Evolutionary conservation across 2,797 vertebrate genomes (phyloP).

Genomic region (Anomalospiza imberbis): DNA sequence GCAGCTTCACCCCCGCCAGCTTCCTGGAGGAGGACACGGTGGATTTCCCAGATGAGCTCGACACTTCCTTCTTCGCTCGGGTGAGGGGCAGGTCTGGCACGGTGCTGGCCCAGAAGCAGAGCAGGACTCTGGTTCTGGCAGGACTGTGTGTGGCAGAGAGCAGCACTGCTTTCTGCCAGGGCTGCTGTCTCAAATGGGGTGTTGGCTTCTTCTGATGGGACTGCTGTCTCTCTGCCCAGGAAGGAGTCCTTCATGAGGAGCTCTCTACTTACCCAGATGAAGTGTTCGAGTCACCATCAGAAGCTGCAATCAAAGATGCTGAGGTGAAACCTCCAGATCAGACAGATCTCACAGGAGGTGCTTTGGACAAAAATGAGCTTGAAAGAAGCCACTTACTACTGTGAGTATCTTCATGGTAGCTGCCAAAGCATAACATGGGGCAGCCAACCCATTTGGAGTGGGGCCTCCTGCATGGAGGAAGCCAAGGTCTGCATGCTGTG

Average conservation of each 20-base stretch:
- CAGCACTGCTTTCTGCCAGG: not conserved
- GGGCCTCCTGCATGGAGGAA: not conserved
- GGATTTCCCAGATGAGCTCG: constrained; percentile 93
- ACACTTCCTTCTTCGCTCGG: constrained; percentile 95
- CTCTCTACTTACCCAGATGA: constrained; percentile 92
- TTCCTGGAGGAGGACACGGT: constrained; percentile 91
- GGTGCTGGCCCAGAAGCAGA: not conserved
- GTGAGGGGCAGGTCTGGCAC: constrained; percentile 60
- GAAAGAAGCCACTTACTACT: constrained; percentile 93
- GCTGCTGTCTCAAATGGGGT: not conserved
- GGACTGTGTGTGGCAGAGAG: not conserved
- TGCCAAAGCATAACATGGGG: not conserved
- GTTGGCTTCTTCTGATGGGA: not conserved
- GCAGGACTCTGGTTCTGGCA: not conserved
- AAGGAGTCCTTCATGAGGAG: constrained; percentile 90
- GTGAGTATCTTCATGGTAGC: constrained; percentile 76
- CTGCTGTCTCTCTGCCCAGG: constrained; percentile 76
- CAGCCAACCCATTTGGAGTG: not conserved
- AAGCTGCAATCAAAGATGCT: constrained; percentile 85
- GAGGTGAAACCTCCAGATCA: constrained; percentile 78
- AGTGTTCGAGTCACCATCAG: constrained; percentile 92
- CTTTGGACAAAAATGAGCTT: constrained; percentile 87
- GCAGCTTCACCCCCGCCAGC: constrained; percentile 91
- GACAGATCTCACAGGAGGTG: constrained; percentile 86
- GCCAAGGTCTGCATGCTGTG: not conserved